A percentile compares a stretch with the other conserved stretches of the same genome.
These are phyloP conservation scores for Tretioscincus oriximinensis DNA, from an alignment of 2,113 vertebrate species.

Conservation along the genomic window DNA sequence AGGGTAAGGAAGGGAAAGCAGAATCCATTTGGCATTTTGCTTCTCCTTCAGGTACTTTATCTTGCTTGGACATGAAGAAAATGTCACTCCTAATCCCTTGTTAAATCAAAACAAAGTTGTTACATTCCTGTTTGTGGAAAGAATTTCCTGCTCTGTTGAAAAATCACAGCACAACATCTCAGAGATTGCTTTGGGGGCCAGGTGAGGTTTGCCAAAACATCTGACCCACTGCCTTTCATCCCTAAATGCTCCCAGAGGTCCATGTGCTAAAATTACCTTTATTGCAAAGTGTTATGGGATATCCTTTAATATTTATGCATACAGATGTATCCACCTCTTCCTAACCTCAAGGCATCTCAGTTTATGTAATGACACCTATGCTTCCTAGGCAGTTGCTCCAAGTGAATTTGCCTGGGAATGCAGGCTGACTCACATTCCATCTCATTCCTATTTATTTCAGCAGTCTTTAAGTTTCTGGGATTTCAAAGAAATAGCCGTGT, in stretches of 20 bases:
- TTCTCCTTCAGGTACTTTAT: too few relatives aligned
- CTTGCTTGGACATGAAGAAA: not conserved
- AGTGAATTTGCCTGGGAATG: not conserved
- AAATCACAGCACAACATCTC: not conserved
- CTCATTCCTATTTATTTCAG: not conserved
- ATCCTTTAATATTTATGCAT: not conserved
- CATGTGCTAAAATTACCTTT: not conserved
- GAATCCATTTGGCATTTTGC: too few relatives aligned
- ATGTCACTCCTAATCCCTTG: not conserved
- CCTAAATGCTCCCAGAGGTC: not conserved
- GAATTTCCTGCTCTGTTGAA: not conserved
- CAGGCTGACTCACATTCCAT: rapidly evolving
- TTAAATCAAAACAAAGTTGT: rapidly evolving
- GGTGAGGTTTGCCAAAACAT: not conserved
- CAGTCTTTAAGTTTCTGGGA: too few relatives aligned
- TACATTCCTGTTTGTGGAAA: not conserved
- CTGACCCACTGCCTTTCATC: not conserved
- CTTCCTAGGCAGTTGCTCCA: too few relatives aligned
- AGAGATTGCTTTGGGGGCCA: not conserved
- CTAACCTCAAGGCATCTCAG: not conserved
- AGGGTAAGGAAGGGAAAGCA: too few relatives aligned
- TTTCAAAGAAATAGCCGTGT: too few relatives aligned
- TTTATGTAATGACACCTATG: not conserved
- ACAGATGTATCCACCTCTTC: not conserved
- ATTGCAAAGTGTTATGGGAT: not conserved